Conservation (phyloP, 1,140 invertebrate genomes). For the Polyergus mexicanus region DNA sequence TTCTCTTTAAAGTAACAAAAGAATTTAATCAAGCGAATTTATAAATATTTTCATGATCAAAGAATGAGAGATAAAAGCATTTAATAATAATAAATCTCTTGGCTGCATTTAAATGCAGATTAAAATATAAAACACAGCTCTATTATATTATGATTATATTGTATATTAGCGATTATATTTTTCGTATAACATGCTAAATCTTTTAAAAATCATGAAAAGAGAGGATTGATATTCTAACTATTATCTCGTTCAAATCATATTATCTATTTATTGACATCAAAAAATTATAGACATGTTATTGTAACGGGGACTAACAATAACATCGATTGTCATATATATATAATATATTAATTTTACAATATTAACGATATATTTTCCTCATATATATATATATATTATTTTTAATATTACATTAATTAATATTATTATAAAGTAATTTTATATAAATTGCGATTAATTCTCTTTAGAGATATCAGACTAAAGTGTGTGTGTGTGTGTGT, state of each 20-base stretch:
- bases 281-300: too few species aligned
- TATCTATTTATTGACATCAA: too few species aligned
- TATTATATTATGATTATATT: too few species aligned
- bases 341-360: too few species aligned
- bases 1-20: constrained; percentile 2
- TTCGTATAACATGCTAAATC: neutral
- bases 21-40: neutral
- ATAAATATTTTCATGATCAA: neutral
- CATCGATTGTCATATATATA: too few species aligned
- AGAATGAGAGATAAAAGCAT: neutral
- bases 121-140: neutral
- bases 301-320: too few species aligned
- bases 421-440: neutral
- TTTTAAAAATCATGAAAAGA: neutral
- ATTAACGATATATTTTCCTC: too few species aligned
- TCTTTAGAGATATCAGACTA: neutral
- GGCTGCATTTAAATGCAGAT: neutral
- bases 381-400: too few species aligned
- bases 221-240: too few species aligned
- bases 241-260: too few species aligned
- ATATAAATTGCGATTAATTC: neutral
- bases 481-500: too few species aligned
- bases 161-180: neutral
- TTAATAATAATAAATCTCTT: neutral
- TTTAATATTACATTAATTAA: neutral